Evolutionary conservation across 2,888 invertebrate genomes (phyloP), one percentile per base, ranked within the genome.

Genomic region (Apoderus coryli): DNA sequence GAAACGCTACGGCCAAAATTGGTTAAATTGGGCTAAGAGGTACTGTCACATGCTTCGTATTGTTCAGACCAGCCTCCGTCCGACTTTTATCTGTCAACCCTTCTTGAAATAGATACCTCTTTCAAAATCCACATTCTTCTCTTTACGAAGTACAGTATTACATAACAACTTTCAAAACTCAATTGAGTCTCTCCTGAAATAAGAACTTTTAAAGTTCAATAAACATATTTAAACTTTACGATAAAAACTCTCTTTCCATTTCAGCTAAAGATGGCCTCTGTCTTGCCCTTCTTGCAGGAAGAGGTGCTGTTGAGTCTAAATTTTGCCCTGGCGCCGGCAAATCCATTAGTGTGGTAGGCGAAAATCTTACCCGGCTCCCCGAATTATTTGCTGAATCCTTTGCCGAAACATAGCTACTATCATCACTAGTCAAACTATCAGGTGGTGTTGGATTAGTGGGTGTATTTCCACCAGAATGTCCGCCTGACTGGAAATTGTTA

Each of bases 381-480:
- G 76, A 75, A 10, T 36, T 36, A 47, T 81, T 73, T 33, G 71
- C 64, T 29, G 73, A 73, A 47, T 82, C 84, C 47, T 81, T 69
- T 10, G 88, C 88, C 5, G 88, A 88, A 43, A 84, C 74, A 55
- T 86, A 89, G 24, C 84, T 84, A 48, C 82, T 81, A 50, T 86
- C 88, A 13, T 89, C 89, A 47, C 84, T 82, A 1, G 82, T 77
- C 35, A 84, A 50, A 41, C 82, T 82, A 46, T 85, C 86, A 0
- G 85, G 84, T 0, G 86, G 85, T 4, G 86, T 84, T 2, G 80
- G 79, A 54, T 81, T 80, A 1, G 82, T 80, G 10, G 84, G 81
- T 1, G 82, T 81, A 10, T 60, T 62, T 2, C 72, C 75, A 0
- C 73, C 72, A 0, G 74, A 72, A 37, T 60, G 64, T 22, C 50